These are phyloP conservation scores for Carduelis carduelis DNA, from an alignment of 2,797 vertebrate genomes.

Conservation along the genomic window DNA sequence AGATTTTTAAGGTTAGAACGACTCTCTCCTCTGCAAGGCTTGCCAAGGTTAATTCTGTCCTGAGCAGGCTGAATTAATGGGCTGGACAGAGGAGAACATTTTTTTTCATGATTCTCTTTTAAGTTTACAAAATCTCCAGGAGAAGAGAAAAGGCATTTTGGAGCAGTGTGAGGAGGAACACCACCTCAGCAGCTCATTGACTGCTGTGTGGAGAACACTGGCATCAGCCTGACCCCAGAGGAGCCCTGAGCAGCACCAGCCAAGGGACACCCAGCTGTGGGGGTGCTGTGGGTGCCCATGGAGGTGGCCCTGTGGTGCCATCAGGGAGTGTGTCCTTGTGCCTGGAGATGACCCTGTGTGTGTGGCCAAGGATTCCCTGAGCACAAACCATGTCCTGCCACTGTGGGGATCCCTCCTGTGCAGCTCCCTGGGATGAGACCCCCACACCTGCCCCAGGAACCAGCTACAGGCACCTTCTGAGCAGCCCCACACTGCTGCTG, in stretches of 20 bases:
- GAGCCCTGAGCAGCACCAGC: neutral
- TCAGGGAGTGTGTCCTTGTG: neutral
- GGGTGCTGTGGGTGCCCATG: neutral
- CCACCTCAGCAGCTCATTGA: neutral
- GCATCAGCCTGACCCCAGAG: rapidly evolving
- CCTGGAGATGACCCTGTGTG: neutral
- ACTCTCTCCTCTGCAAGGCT: slow-evolving; percentile 90
- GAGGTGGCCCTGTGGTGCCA: rapidly evolving
- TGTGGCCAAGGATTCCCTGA: neutral
- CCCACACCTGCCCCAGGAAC: neutral
- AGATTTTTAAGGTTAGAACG: slow-evolving; percentile 99
- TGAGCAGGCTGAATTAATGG: slow-evolving; percentile 84
- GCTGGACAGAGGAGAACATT: slow-evolving; percentile 67
- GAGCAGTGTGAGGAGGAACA: neutral
- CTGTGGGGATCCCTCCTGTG: rapidly evolving
- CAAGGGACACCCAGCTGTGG: rapidly evolving
- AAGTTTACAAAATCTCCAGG: slow-evolving; percentile 65
- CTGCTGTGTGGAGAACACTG: neutral
- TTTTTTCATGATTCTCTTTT: slow-evolving; percentile 59
- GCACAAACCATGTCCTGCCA: rapidly evolving
- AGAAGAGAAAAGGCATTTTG: neutral
- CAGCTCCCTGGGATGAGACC: rapidly evolving
- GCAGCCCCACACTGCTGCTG: neutral
- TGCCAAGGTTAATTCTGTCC: slow-evolving; percentile 98
- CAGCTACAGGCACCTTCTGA: neutral